Base-by-base conservation (phyloP, 1,140 invertebrate species). In the Chironomus striatipennis region DNA sequence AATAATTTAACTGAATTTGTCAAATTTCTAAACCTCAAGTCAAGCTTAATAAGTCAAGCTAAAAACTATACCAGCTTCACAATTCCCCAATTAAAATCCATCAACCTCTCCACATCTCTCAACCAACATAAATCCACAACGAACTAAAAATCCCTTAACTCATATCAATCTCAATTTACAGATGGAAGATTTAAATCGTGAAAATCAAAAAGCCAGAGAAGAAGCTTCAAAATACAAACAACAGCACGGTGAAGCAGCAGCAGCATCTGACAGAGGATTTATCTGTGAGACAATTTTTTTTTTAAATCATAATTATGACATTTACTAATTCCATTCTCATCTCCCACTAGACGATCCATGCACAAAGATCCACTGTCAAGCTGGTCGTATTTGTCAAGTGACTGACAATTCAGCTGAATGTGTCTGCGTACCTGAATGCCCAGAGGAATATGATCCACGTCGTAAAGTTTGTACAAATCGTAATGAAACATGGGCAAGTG, bases 401-500 rank as follows among this genome's bases (percentile, higher is more conserved):
- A 87, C 87, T 76, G 86, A 88, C 73, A 86, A 90, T 74, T 90
- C 89, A 8, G 91, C 94, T 7, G 86, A 90, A 77, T 98, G 96
- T 82, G 88, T 91, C 75, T 98, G 96, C 83, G 90, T 97, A 77
- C 88, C 89, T 74, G 86, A 87, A 17, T 98, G 95, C 78, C 92
- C 92, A 21, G 83, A 87, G 75, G 93, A 96, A 84, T 84, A 84
- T 4, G 93, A 96, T 80, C 85, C 87, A 0, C 86, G 93, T 43
- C 87, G 93, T 77, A 91, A 90, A 83, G 88, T 89, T 74, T 98
- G 96, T 85, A 94, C 92, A 67, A 97, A 96, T 83, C 89, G 91
- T 83, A 98, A 98, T 80, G 91, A 96, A 83, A 98, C 96, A 2
- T 98, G 94, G 89, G 84, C 88, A 15, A 96, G 94, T 15, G 94